Evolutionary conservation across 2,113 vertebrate genomes (phyloP), one percentile per base, ranked within the genome.

Genomic region (Syrmaticus mikado): DNA sequence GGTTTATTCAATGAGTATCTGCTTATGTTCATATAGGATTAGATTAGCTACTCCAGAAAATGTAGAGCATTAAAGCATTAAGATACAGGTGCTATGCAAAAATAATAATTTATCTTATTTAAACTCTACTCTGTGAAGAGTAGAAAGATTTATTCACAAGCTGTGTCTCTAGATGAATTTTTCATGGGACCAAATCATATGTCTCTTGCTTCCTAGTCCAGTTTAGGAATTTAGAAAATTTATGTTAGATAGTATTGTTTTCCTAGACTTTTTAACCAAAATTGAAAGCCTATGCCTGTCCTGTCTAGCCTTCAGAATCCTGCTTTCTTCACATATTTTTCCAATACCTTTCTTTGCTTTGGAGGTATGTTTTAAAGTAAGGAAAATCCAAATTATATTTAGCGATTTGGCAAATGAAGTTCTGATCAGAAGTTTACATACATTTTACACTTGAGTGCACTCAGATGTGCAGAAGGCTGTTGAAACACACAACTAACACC

Each of bases 41-140:
- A 77, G 46, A 80, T 76, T 50, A 77, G 46, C 60, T 77, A 34
- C 34, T 80, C 46, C 38, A 82, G 38, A 48, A 75, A 77, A n/a
- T 52, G 67, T 21, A 71, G 46, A 94, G 55, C 13, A 53, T 40
- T 40, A 60, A 70, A 89, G 15, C 13, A 58, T 34, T n/a, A 46
- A 70, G 55, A 67, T 24, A 82, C 19, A 57, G 66, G 66, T 36
- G 20, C 4, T 61, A 64, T 32, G 25, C 13, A 90, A 83, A 91
- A 92, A 81, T 48, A 72, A 41, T 75, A 74, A 64, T 83, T 79
- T 71, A 64, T 65, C 16, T 64, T 48, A 68, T n/a, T 62, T 27
- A 13, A 73, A 84, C 7, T 53, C 30, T 80, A 57, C n/a, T 70
- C 32, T 36, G 38, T 13, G 45, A 92, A 73, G 82, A 87, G 32